Evolutionary conservation across 2,888 invertebrate genomes (phyloP), one percentile per base, ranked within the genome.

Genomic region (Apamea sordens): DNA sequence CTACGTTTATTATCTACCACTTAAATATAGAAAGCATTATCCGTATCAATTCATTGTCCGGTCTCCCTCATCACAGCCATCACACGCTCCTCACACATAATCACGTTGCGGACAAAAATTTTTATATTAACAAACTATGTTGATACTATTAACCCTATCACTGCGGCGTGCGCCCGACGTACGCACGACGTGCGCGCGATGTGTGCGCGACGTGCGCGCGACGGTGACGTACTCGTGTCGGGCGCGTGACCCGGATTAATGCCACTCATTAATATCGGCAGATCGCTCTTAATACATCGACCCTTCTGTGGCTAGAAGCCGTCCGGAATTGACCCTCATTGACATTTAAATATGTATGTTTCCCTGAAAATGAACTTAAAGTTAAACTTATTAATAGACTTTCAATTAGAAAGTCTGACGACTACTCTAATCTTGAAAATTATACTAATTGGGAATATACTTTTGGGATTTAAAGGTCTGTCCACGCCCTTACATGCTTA

Each of bases 91-190:
- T 1, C 67, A 15, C 59, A 13, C 32, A 32, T 56, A 13, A 15
- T 24, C 28, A 28, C 63, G 41, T 5, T 0, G 28, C 21, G 44
- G 41, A 59, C 28, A 59, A 85, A 79, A 82, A 71, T 86, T 86
- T 80, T 69, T 67, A 78, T 78, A 86, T 88, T 69, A 86, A 65
- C 65, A 32, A 82, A 82, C 76, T 88, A 86, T 88, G 88, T 82
- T 78, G 73, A 86, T 74, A 78, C 71, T 76, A 86, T 74, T 78
- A 74, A 72, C 88, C 86, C 73, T 76, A 70, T 76, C 56, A 44
- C 41, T 15, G 65, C 74, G 59, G 36, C 44, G 28, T 15, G 63
- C 28, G 67, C 11, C 61, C 70, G 78, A 32, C 80, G 67, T 11
- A 28, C 18, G 61, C 0, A 44, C 10, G 65, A 10, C 44, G 50